A percentile compares a stretch with the other conserved stretches of the same genome.
Conservation (phyloP, 2,113 vertebrate genomes). For the Lophura nycthemera region DNA sequence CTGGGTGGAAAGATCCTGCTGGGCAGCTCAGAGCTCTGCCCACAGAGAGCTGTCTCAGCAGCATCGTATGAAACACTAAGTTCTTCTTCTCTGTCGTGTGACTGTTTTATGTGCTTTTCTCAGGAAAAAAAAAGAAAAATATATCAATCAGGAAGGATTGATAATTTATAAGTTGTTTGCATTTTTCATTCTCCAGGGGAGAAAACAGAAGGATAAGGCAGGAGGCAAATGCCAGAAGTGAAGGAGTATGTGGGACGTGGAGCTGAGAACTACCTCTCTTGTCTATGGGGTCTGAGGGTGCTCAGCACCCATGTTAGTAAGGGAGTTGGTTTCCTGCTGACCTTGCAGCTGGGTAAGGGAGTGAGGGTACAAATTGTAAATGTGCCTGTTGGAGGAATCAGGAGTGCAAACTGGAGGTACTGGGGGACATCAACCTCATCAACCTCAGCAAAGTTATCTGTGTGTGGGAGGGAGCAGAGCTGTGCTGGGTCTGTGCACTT, state of each 20-base stretch:
- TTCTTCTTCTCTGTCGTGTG: conserved; percentile 24
- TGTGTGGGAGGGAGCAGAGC: neutral
- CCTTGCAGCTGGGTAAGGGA: neutral
- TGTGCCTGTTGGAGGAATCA: neutral
- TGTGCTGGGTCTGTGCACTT: neutral
- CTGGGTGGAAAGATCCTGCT: neutral
- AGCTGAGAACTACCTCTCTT: neutral
- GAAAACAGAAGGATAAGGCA: neutral
- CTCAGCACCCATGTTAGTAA: neutral
- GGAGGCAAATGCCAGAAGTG: neutral
- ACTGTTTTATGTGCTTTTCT: conserved; percentile 68
- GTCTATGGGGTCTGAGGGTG: neutral
- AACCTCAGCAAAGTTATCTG: neutral
- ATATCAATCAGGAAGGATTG: conserved; percentile 67
- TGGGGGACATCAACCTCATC: neutral
- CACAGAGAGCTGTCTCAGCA: conserved; percentile 61
- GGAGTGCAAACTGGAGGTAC: neutral
- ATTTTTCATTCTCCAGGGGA: conserved; percentile 32
- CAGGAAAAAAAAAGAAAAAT: conserved; percentile 64
- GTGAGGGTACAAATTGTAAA: neutral
- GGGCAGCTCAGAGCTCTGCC: neutral
- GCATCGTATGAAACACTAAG: conserved; percentile 46
- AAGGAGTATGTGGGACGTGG: neutral
- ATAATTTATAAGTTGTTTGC: conserved; percentile 67
- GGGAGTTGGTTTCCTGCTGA: neutral